phyloP scores from a whole-genome alignment of 2,888 invertebrate species.

The Chymomyza amoena region DNA sequence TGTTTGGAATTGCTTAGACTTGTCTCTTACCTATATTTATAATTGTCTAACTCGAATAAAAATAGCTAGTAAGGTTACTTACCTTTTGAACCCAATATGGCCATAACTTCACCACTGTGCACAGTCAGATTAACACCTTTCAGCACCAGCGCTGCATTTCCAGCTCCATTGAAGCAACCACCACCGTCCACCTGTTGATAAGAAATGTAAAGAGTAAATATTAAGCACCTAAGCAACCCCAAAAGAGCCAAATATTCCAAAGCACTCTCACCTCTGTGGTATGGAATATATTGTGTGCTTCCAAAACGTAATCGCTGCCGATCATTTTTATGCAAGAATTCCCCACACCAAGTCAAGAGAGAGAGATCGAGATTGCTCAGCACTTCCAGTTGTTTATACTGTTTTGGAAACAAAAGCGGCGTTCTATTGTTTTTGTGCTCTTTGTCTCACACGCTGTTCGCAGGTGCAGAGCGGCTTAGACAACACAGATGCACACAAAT shows the following conservation, averaged over 20 bases:
- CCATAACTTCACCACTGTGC: conserved; percentile 95
- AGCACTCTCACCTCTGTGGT: conserved; percentile 86
- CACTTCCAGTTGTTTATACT: neutral
- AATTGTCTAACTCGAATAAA: neutral
- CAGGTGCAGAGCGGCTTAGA: conserved; percentile 50
- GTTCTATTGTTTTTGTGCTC: conserved; percentile 47
- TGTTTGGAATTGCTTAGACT: too few species aligned
- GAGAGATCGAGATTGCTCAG: neutral
- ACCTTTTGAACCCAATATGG: conserved; percentile 95
- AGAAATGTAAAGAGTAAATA: conserved; percentile 23
- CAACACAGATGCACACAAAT: neutral
- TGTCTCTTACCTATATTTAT: too few species aligned
- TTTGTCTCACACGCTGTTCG: conserved; percentile 46
- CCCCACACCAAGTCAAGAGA: conserved; percentile 17
- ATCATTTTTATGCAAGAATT: conserved; percentile 82
- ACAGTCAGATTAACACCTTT: conserved; percentile 95
- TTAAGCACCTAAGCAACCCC: conserved; percentile 15
- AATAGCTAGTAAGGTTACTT: conserved; percentile 20
- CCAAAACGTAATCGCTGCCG: conserved; percentile 90
- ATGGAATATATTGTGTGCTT: conserved; percentile 92
- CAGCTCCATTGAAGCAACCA: conserved; percentile 87
- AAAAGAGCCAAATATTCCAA: neutral
- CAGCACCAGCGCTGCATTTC: conserved; percentile 91
- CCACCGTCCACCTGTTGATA: conserved; percentile 86
- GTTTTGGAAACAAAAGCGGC: conserved; percentile 7